These are phyloP conservation scores for Megalops atlanticus DNA, from an alignment of 2,113 vertebrate species.

Conservation along the genomic window DNA sequence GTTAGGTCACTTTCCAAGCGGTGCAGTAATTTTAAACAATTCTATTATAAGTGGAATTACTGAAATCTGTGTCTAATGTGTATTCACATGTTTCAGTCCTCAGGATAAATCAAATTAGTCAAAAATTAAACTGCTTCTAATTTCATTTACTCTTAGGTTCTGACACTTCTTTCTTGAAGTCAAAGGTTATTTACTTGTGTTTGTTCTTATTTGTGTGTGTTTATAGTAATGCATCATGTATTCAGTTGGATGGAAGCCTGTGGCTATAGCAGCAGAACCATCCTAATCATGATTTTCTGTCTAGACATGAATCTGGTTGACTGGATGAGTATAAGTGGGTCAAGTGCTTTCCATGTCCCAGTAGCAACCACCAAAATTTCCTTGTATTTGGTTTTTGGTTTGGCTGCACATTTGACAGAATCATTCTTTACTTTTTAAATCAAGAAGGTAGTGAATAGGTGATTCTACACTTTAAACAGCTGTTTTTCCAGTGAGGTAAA, in stretches of 20 bases:
- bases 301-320: background rate
- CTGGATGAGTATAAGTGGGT: background rate
- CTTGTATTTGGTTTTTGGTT: background rate
- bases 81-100: background rate
- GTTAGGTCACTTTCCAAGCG: background rate
- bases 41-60: background rate
- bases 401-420: background rate
- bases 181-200: too few species aligned
- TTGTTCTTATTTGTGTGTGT: too few species aligned
- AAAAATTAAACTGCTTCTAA: background rate
- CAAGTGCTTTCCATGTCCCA: background rate
- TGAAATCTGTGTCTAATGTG: background rate
- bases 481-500: background rate
- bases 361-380: constrained; percentile 5
- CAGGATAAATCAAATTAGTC: background rate
- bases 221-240: background rate
- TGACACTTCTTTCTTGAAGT: too few species aligned
- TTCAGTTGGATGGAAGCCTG: background rate
- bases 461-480: background rate
- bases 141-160: background rate
- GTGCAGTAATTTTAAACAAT: background rate
- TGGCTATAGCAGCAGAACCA: background rate
- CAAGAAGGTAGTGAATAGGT: background rate
- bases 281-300: background rate
- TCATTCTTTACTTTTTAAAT: background rate